Percentiles rank a stretch among this genome's conserved stretches.
These are phyloP conservation scores for Pseudobourletiella spinata DNA, from an alignment of 1,140 invertebrate genomes.

Conservation along the genomic window DNA sequence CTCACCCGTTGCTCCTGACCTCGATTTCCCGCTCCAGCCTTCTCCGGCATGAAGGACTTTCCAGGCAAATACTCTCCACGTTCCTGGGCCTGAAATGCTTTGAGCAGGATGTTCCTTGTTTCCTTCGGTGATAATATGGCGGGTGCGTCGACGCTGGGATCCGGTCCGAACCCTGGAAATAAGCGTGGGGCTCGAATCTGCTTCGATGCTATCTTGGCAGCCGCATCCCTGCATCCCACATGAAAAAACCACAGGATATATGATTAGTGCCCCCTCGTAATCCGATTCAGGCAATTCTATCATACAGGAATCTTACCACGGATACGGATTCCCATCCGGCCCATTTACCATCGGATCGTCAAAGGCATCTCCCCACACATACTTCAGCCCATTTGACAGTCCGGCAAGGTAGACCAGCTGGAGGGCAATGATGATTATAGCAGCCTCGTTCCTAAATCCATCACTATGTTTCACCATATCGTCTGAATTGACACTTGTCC, in stretches of 20 bases:
- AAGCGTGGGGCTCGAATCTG: constrained; percentile 11
- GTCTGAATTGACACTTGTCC: too few species aligned
- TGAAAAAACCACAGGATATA: too few species aligned
- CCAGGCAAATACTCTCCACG: constrained; percentile 4
- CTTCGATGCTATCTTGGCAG: constrained; percentile 20
- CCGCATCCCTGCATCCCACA: constrained; percentile 16
- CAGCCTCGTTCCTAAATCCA: too few species aligned
- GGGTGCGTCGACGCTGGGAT: neutral
- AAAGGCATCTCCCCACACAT: constrained; percentile 74
- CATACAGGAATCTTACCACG: constrained; percentile 48
- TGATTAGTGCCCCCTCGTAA: too few species aligned
- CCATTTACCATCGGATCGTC: constrained; percentile 61
- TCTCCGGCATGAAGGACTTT: neutral
- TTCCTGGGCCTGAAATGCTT: constrained; percentile 13
- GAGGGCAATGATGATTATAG: too few species aligned
- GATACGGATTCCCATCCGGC: constrained; percentile 69
- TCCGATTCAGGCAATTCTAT: too few species aligned
- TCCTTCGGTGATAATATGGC: constrained; percentile 21
- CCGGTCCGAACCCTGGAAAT: too few species aligned
- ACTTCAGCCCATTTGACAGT: constrained; percentile 38
- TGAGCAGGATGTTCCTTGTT: constrained; percentile 30
- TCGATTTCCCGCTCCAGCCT: neutral
- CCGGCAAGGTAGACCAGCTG: neutral
- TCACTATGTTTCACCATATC: too few species aligned
- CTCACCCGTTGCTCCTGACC: neutral